Conservation (phyloP, 2,797 vertebrate genomes). For the Peromyscus melanophrys region DNA sequence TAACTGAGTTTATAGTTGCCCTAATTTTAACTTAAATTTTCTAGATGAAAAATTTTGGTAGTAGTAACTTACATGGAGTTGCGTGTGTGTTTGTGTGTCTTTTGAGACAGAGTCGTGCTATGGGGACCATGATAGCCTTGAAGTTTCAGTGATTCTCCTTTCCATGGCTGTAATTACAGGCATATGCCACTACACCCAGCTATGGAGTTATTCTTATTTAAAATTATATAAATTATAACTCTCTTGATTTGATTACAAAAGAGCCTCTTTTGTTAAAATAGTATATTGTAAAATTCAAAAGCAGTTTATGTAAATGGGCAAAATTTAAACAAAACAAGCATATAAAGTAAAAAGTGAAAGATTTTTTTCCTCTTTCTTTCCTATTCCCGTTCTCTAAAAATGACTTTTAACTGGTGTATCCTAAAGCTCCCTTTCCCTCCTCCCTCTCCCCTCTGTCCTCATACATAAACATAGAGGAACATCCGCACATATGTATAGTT, state of each 20-base stretch:
- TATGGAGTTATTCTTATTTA: conserved; percentile 58
- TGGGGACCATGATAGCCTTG: not conserved
- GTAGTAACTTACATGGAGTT: not conserved
- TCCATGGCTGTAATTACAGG: not conserved
- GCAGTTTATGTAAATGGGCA: conserved; percentile 44
- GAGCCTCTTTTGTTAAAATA: conserved; percentile 62
- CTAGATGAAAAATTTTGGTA: conserved; percentile 54
- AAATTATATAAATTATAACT: conserved; percentile 55
- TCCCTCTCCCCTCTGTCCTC: not conserved
- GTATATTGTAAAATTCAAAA: conserved; percentile 72
- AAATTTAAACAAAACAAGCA: conserved; percentile 58
- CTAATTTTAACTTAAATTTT: conserved; percentile 63
- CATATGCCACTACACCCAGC: not conserved
- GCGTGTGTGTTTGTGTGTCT: not conserved
- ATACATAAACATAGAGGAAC: not conserved
- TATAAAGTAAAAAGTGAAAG: conserved; percentile 62
- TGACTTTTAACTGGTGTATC: conserved; percentile 61
- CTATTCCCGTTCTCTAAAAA: conserved; percentile 46
- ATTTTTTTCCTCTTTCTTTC: conserved; percentile 42
- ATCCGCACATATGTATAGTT: conserved; percentile 29
- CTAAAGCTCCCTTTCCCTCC: not conserved
- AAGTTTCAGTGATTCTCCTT: not conserved
- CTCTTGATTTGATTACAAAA: conserved; percentile 59
- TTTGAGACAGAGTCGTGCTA: not conserved
- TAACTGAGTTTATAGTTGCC: conserved; percentile 60